Base-by-base conservation (phyloP, 2,113 vertebrate species). In the Podocnemis expansa region DNA sequence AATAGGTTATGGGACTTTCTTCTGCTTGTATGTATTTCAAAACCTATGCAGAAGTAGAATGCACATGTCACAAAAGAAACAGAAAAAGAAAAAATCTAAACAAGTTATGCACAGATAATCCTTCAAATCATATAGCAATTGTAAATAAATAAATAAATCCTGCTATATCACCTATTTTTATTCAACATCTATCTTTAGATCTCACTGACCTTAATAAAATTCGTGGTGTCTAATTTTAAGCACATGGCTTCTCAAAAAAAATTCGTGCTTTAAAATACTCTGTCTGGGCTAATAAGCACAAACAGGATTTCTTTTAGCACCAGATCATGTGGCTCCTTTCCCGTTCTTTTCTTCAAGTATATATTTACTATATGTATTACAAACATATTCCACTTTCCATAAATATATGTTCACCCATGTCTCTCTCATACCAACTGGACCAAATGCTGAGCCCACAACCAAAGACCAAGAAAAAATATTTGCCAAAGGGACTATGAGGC, bases 281-380 rank as follows among this genome's bases (percentile, higher is more conserved):
- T 43, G 25, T 83, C 52, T 88, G 43, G 29, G 55, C 91, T 93
- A 94, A 95, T 82, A 95, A 95, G 83, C 3, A 82, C 41, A 87
- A 92, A 14, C 88, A 78, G 3, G 0, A 27, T 73, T 92, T 88
- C 24, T 76, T 88, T 91, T 83, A 91, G 56, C 79, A 19, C 88
- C 49, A 8, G 11, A 17, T 38, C 63, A 38, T 70, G 13, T 38
- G 14, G 19, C 91, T 91, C 21, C 49, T 96, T 95, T 93, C 83
- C 89, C 22, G 5, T 27, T n/a, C 55, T 88, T 94, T 87, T 41
- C 24, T 91, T 82, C 41, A 81, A 95, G 55, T 5, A 85, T 80
- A 89, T 43, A 93, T 84, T 89, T 87, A 78, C 73, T 22, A 5
- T 60, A 58, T 93, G 58, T 73, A 54, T 52, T 78, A 85, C 80